A percentile compares a stretch with the other conserved stretches of the same genome.
Evolutionary conservation across 1,140 invertebrate genomes (phyloP).

Genomic region (Zaprionus africanus): DNA sequence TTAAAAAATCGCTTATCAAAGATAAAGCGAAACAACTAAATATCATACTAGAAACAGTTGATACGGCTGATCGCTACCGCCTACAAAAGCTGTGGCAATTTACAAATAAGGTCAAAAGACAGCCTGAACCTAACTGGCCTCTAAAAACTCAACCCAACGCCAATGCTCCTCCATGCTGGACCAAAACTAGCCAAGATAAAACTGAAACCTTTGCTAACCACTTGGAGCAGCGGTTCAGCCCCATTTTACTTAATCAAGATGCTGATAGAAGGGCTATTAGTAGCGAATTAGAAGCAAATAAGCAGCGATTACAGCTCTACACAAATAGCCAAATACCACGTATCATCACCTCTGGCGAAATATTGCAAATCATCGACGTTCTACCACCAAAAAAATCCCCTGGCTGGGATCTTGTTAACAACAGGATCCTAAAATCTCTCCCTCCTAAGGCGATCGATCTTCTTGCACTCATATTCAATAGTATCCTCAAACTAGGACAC

Average conservation of each 20-base stretch:
- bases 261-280: no score
- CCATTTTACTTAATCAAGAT: no score
- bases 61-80: not conserved
- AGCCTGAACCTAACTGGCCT: conserved; percentile 28
- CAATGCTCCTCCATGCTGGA: not conserved
- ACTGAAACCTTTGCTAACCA: not conserved
- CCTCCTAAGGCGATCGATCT: not conserved
- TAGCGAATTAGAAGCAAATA: no score
- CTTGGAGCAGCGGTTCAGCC: conserved; percentile 7
- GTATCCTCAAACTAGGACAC: not conserved
- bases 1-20: not conserved
- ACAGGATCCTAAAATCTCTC: not conserved
- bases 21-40: not conserved
- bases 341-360: not conserved
- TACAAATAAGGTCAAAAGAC: conserved; percentile 1
- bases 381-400: conserved; percentile 1
- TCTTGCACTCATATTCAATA: not conserved
- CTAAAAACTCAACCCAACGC: not conserved
- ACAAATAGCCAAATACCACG: not conserved
- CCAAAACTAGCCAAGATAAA: conserved; percentile 5
- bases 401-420: conserved; percentile 5
- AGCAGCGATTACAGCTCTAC: no score
- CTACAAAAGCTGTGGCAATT: conserved; percentile 19
- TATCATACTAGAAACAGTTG: not conserved
- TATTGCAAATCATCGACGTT: not conserved